These are phyloP conservation scores for Actinemys pallida DNA, from an alignment of 2,113 vertebrate species.

Conservation along the genomic window DNA sequence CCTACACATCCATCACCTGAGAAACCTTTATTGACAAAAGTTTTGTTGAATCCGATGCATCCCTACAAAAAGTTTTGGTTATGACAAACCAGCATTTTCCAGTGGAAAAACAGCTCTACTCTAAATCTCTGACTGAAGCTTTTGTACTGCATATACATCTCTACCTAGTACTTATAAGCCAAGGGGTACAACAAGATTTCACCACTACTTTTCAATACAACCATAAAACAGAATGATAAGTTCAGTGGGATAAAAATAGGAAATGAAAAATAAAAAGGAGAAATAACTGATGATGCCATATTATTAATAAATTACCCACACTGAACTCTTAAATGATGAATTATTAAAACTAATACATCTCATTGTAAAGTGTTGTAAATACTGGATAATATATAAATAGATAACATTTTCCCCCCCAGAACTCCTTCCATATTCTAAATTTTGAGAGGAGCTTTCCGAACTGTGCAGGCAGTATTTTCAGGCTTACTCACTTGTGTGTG, in stretches of 20 bases:
- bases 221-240: conserved; percentile 8
- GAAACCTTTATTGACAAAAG: not conserved
- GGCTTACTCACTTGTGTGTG: not conserved
- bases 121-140: not conserved
- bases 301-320: conserved; percentile 71
- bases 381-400: conserved; percentile 59
- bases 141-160: not conserved
- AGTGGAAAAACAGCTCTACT: not conserved
- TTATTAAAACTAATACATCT: conserved; percentile 71
- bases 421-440: not conserved
- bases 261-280: conserved; percentile 26
- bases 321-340: conserved; percentile 41
- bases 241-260: not conserved
- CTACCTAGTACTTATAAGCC: conserved; percentile 20
- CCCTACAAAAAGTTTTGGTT: not conserved
- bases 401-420: not conserved
- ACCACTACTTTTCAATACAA: not conserved
- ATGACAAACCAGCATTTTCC: not conserved
- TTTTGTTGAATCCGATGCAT: not conserved
- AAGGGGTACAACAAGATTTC: not conserved
- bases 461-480: not conserved
- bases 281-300: conserved; percentile 51
- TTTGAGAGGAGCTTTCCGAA: conserved; percentile 24
- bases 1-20: not conserved
- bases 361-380: conserved; percentile 22